Evolutionary conservation across 1,140 invertebrate species (phyloP).

Genomic region (Ditylenchus dipsaci): DNA sequence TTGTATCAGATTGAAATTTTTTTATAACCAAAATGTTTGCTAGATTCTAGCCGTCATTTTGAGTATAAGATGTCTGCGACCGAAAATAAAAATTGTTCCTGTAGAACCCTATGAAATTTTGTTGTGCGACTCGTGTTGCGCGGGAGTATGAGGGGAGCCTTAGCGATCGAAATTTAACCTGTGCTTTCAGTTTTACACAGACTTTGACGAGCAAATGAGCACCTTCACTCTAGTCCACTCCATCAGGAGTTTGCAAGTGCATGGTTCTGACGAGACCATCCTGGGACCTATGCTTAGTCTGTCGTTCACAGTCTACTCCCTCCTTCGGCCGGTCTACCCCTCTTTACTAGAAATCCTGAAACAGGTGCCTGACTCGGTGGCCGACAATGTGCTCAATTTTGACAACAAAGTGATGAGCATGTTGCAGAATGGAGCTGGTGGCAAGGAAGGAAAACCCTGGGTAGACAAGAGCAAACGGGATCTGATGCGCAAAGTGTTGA

Average conservation of each 20-base stretch:
- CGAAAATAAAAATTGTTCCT: no score
- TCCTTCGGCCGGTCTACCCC: conserved; percentile 26
- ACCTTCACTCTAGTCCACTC: conserved; percentile 25
- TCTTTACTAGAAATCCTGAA: conserved; percentile 23
- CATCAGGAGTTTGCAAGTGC: conserved; percentile 39
- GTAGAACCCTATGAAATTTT: no score
- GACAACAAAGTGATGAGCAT: conserved; percentile 31
- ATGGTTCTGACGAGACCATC: conserved; percentile 42
- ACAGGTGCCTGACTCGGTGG: conserved; percentile 35
- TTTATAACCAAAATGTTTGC: no score
- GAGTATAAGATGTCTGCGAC: no score
- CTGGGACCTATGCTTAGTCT: conserved; percentile 40
- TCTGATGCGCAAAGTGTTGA: conserved; percentile 42
- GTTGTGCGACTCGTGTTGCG: no score
- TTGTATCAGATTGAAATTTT: no score
- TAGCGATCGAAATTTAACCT: no score
- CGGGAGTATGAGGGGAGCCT: no score
- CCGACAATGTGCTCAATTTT: conserved; percentile 35
- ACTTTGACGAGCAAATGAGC: conserved; percentile 41
- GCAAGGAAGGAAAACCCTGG: conserved; percentile 18
- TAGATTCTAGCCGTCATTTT: no score
- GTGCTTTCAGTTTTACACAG: conserved; percentile 29
- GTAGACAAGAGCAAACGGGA: conserved; percentile 44
- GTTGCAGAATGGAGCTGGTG: neutral
- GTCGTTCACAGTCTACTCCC: conserved; percentile 40